Evolutionary conservation across 2,888 invertebrate genomes (phyloP).

Genomic region (Nemotelus pantherinus): DNA sequence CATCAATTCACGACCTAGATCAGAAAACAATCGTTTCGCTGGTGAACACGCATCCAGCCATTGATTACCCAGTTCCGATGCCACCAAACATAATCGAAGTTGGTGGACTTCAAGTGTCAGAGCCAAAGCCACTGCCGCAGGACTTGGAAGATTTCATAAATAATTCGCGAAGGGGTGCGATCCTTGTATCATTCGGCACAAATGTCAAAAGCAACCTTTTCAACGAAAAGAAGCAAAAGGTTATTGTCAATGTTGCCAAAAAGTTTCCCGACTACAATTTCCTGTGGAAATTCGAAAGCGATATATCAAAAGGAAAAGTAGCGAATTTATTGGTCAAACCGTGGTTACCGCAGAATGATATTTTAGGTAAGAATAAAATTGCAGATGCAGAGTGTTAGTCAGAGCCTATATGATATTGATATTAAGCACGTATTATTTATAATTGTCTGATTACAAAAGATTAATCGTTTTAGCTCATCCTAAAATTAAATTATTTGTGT

Average conservation of each 20-base stretch:
- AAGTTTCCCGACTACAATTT: conserved; percentile 59
- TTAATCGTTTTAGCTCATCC: conserved; percentile 53
- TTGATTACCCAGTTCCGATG: conserved; percentile 59
- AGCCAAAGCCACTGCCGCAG: conserved; percentile 55
- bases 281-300: conserved; percentile 61
- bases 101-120: conserved; percentile 60
- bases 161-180: conserved; percentile 56
- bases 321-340: conserved; percentile 62
- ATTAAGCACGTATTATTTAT: conserved; percentile 47
- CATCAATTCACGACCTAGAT: conserved; percentile 53
- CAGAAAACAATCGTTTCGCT: conserved; percentile 55
- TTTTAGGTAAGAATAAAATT: conserved; percentile 62
- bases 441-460: too few species aligned
- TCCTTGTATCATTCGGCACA: conserved; percentile 61
- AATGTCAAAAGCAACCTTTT: conserved; percentile 54
- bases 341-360: conserved; percentile 68
- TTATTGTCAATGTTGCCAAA: conserved; percentile 56
- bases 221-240: conserved; percentile 50
- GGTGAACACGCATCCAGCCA: conserved; percentile 59
- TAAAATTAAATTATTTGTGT: conserved; percentile 57
- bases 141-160: conserved; percentile 57
- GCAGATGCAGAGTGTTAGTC: conserved; percentile 43
- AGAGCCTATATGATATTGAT: conserved; percentile 47
- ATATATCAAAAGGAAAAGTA: conserved; percentile 29
- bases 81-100: conserved; percentile 61